Evolutionary conservation across 2,888 invertebrate genomes (phyloP).

Genomic region (Carterocephalus palaemon): DNA sequence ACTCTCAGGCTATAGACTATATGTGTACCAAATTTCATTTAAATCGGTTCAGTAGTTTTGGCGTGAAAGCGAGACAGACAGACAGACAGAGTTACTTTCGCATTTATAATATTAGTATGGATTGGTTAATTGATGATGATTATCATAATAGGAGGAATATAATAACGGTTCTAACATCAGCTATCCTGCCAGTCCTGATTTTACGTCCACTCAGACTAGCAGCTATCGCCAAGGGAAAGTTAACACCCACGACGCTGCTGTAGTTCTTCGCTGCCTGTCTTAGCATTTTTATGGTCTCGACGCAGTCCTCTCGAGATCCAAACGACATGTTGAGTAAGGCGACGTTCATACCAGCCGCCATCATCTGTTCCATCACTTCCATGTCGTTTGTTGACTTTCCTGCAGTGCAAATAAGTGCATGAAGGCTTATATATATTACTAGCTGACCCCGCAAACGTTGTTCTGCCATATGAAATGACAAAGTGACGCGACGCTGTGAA

Average conservation of each 20-base stretch:
- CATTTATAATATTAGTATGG: too few species aligned
- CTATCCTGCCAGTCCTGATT: conserved; percentile 90
- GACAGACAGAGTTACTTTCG: too few species aligned
- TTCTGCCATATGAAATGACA: too few species aligned
- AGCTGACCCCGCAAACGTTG: too few species aligned
- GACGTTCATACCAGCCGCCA: conserved; percentile 75
- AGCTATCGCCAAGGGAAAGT: conserved; percentile 89
- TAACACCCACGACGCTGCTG: conserved; percentile 79
- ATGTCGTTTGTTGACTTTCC: conserved; percentile 55
- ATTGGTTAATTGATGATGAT: too few species aligned
- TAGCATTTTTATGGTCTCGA: conserved; percentile 63
- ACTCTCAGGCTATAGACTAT: too few species aligned
- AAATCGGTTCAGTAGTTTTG: too few species aligned
- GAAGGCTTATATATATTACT: too few species aligned
- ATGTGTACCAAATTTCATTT: too few species aligned
- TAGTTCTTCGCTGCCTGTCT: conserved; percentile 74
- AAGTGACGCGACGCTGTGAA: too few species aligned
- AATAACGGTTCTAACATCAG: conserved; percentile 88
- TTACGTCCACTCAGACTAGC: conserved; percentile 92
- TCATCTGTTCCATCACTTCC: conserved; percentile 66
- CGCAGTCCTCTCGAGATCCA: conserved; percentile 58
- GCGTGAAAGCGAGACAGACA: too few species aligned
- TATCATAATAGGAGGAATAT: too few species aligned
- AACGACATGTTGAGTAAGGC: conserved; percentile 67
- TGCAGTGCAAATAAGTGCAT: conserved; percentile 34